Percentiles rank a stretch among this genome's conserved stretches.
Conservation (phyloP, 2,797 vertebrate species). For the Megalops cyprinoides region DNA sequence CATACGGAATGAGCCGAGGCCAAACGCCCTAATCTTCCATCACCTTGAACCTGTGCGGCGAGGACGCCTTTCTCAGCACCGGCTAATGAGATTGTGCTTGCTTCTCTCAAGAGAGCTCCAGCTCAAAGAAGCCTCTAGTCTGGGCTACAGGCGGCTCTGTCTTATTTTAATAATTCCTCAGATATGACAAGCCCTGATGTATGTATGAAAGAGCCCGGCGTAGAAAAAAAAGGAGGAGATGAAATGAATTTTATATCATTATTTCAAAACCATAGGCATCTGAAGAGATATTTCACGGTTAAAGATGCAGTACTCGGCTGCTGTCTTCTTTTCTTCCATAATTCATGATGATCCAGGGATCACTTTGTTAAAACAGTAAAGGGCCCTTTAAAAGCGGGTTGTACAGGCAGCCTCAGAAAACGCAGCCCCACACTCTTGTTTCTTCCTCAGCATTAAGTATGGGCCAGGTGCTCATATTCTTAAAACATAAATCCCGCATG, state of each 20-base stretch:
- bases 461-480: slow-evolving; percentile 39
- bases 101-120: slow-evolving; percentile 82
- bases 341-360: slow-evolving; percentile 63
- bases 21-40: slow-evolving; percentile 98
- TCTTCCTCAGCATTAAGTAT: slow-evolving; percentile 33
- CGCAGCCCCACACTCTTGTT: slow-evolving; percentile 52
- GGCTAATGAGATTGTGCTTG: slow-evolving; percentile 96
- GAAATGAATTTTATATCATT: slow-evolving; percentile 92
- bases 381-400: slow-evolving; percentile 48
- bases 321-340: slow-evolving; percentile 68
- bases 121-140: slow-evolving; percentile 81
- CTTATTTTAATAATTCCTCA: slow-evolving; percentile 89
- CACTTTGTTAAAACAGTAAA: slow-evolving; percentile 59
- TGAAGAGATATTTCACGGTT: slow-evolving; percentile 81
- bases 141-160: slow-evolving; percentile 73
- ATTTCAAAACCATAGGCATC: slow-evolving; percentile 82
- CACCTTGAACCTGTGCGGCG: slow-evolving; percentile 98
- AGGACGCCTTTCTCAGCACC: slow-evolving; percentile 93
- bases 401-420: slow-evolving; percentile 46
- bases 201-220: slow-evolving; percentile 81
- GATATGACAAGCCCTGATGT: slow-evolving; percentile 86
- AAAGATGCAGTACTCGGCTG: slow-evolving; percentile 74
- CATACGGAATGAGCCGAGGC: slow-evolving; percentile 93
- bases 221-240: slow-evolving; percentile 67
- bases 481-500: slow-evolving; percentile 20